These are phyloP conservation scores for Conus betulinus DNA, from an alignment of 1,140 invertebrate genomes.

Conservation along the genomic window DNA sequence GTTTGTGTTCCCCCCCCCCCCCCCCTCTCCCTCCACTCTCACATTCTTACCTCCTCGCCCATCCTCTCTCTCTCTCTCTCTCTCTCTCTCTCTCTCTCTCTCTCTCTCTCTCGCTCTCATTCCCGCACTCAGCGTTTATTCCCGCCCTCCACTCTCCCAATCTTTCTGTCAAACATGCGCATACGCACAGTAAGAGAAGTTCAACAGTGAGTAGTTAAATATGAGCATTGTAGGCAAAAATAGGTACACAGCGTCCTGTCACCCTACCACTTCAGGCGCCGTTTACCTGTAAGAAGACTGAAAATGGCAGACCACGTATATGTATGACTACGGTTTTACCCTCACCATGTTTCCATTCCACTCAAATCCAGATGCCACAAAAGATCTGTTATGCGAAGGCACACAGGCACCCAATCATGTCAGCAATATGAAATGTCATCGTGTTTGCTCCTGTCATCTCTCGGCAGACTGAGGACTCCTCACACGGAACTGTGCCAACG, in stretches of 20 bases:
- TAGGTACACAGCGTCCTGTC: background rate
- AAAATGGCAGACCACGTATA: background rate
- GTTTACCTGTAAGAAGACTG: background rate
- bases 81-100: conserved; percentile 29
- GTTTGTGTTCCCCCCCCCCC: background rate
- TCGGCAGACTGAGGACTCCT: too few species aligned
- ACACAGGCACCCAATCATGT: too few species aligned
- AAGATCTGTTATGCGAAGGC: too few species aligned
- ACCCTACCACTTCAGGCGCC: background rate
- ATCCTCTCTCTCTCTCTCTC: background rate
- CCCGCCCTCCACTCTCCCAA: background rate
- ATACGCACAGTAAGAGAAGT: background rate
- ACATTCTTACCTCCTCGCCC: background rate
- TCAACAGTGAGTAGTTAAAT: background rate
- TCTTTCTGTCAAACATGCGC: background rate
- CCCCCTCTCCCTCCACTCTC: background rate
- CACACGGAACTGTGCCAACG: too few species aligned
- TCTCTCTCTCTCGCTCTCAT: background rate
- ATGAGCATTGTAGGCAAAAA: background rate
- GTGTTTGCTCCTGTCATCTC: too few species aligned
- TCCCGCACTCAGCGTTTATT: background rate
- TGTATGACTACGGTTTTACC: too few species aligned
- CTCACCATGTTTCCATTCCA: too few species aligned
- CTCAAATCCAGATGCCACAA: too few species aligned
- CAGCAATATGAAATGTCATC: too few species aligned